A percentile compares a stretch with the other conserved stretches of the same genome.
Conservation (phyloP, 2,888 invertebrate species). For the Tuberolachnus salignus region DNA sequence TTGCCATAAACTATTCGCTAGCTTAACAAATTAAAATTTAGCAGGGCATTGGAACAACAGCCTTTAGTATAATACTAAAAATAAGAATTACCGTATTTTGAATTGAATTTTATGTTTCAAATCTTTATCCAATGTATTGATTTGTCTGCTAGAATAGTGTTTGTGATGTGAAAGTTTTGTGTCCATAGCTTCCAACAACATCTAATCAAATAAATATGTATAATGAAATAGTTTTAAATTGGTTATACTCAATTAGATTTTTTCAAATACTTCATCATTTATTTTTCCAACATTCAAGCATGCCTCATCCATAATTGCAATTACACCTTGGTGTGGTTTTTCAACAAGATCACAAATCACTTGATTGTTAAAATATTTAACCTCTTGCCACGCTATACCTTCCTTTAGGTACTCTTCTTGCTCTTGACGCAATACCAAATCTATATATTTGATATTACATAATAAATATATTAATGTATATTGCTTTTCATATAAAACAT, state of each 20-base stretch:
- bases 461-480: background rate
- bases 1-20: too few species aligned
- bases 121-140: slow-evolving; percentile 81
- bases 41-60: too few species aligned
- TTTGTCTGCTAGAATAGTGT: slow-evolving; percentile 87
- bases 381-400: slow-evolving; percentile 93
- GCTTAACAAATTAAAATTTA: too few species aligned
- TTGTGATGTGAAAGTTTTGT: slow-evolving; percentile 82
- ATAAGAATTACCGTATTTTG: slow-evolving; percentile 72
- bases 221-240: slow-evolving; percentile 1
- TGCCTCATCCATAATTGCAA: slow-evolving; percentile 95
- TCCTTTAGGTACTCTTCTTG: slow-evolving; percentile 96
- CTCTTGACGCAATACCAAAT: slow-evolving; percentile 95
- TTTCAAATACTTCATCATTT: slow-evolving; percentile 67
- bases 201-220: slow-evolving; percentile 63
- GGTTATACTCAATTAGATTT: slow-evolving; percentile 11
- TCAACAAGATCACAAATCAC: slow-evolving; percentile 95
- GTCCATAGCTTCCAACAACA: slow-evolving; percentile 89
- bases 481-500: too few species aligned
- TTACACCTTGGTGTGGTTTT: slow-evolving; percentile 85
- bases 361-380: slow-evolving; percentile 97
- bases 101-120: slow-evolving; percentile 80
- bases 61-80: slow-evolving; percentile 22
- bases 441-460: slow-evolving; percentile 64
- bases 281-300: slow-evolving; percentile 94